phyloP scores from a whole-genome alignment of 1,140 invertebrate species.

The Sycophila sp. region DNA sequence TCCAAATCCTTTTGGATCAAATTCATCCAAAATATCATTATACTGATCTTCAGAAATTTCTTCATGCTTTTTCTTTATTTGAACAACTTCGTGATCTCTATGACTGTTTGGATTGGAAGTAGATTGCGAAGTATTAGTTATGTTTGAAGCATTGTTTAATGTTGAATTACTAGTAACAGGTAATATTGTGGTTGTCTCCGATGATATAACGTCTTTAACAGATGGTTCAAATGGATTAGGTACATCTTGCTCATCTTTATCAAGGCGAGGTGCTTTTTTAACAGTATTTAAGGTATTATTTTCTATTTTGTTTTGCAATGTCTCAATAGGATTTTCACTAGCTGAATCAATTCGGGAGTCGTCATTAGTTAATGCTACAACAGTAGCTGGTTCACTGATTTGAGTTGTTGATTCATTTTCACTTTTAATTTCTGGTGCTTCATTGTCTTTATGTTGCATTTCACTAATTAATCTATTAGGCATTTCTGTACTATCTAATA shows the following conservation, averaged over 20 bases:
- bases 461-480: too few relatives aligned
- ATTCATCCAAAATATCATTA: constrained; percentile 60
- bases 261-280: constrained; percentile 59
- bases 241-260: constrained; percentile 60
- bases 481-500: too few relatives aligned
- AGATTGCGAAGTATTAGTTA: not conserved
- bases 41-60: constrained; percentile 60
- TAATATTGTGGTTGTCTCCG: constrained; percentile 13
- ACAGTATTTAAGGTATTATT: constrained; percentile 62
- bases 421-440: not conserved
- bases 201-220: constrained; percentile 53
- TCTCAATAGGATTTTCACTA: constrained; percentile 49
- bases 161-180: not conserved
- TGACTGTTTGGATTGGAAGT: not conserved
- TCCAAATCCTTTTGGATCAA: constrained; percentile 43
- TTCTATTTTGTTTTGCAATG: constrained; percentile 41
- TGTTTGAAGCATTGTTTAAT: not conserved
- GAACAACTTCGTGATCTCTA: not conserved
- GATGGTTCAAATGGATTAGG: constrained; percentile 60
- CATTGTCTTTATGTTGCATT: too few relatives aligned
- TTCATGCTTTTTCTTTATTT: constrained; percentile 44
- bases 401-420: constrained; percentile 33
- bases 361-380: too few relatives aligned
- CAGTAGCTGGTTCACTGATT: constrained; percentile 22
- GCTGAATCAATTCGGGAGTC: constrained; percentile 46